Conservation (phyloP, 2,888 invertebrate genomes). For the Therioaphis trifolii region DNA sequence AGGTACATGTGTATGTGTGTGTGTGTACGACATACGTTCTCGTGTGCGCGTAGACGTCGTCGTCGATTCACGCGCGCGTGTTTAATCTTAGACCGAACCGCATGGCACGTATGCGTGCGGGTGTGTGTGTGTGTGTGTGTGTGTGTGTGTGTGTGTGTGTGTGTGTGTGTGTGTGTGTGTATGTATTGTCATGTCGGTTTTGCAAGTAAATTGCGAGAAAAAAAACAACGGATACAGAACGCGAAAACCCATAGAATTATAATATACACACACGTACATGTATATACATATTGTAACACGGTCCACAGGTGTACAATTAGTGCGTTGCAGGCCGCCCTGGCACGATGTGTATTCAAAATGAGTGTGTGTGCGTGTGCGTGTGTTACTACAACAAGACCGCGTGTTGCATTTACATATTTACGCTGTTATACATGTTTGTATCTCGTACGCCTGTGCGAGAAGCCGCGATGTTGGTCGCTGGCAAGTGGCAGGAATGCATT, state of each 20-base stretch:
- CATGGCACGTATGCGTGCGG: too few species aligned
- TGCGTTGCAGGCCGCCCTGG: not conserved
- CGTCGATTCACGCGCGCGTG: not conserved
- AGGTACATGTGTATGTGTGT: not conserved
- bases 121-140: not conserved
- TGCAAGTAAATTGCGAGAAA: not conserved
- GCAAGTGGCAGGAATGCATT: not conserved
- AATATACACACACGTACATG: not conserved
- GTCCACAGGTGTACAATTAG: slow-evolving; percentile 5
- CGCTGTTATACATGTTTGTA: not conserved
- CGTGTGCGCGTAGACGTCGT: not conserved
- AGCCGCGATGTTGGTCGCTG: not conserved
- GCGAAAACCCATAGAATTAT: not conserved
- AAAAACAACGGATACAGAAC: slow-evolving; percentile 11
- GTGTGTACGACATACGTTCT: not conserved
- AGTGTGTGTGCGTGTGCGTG: not conserved
- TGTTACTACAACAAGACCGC: slow-evolving; percentile 2
- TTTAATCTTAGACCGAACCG: not conserved
- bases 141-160: not conserved
- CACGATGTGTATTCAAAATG: slow-evolving; percentile 2
- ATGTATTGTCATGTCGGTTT: slow-evolving; percentile 26
- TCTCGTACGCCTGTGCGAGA: not conserved
- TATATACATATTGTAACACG: not conserved
- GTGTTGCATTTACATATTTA: not conserved
- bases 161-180: too few species aligned